Evolutionary conservation across 2,113 vertebrate species (phyloP), one percentile per base, ranked within the genome.

Genomic region (Hyla sarda): DNA sequence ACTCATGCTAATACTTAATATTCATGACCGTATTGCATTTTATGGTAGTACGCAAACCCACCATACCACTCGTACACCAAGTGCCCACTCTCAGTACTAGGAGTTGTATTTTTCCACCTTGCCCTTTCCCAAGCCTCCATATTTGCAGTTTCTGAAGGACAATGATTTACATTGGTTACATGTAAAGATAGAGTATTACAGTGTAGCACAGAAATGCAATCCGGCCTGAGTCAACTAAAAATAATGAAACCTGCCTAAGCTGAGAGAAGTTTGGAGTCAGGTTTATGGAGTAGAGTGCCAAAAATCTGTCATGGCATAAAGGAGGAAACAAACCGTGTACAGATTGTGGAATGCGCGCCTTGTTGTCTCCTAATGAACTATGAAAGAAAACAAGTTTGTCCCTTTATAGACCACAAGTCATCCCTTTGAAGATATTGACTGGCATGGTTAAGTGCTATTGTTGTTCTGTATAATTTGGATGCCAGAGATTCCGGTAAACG

Each of bases 161-260:
- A 74, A 45, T 34, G 41, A 48, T 83, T 74, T 32, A 58, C 23
- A 58, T 77, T 77, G 25, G 56, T 37, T 52, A 62, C 52, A 67
- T 65, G 71, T 69, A 85, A 67, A 34, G 56, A 67, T 85, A 67
- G 83, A 84, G 23, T 65, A 69, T 85, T 85, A 85, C 45, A 77
- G 56, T 71, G 65, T 34, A 28, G 13, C 37, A 62, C n/a, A 81
- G 78, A 65, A 62, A 81, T 81, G 56, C n/a, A 81, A n/a, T 14
- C 8, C 78, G 17, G 78, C 58, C 47, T 56, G 58, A 60, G 32
- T 80, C 80, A 80, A 86, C 62, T 80, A 73, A 86, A 80, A 86
- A 86, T 86, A 86, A 72, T 80, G 28, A 79, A 79, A 71, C 76
- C 75, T 65, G 48, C n/a, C 17, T 32, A 41, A 73, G 62, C 76